Conservation (phyloP, 1,140 invertebrate species). For the Psix sp. region DNA sequence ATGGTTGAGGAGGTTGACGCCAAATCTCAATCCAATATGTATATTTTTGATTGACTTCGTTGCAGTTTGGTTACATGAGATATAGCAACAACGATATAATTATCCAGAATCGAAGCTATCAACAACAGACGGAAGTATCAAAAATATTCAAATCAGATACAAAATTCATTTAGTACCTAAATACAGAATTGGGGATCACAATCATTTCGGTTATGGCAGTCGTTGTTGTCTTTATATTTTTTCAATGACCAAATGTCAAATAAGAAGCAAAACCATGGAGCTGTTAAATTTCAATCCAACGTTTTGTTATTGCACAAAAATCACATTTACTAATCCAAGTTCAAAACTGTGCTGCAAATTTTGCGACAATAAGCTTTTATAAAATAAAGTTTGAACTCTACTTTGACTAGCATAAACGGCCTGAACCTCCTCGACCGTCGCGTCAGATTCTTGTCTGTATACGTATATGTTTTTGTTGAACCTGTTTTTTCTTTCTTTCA, state of each 20-base stretch:
- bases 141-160: background rate
- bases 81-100: too few species aligned
- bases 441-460: constrained; percentile 40
- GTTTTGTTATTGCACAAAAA: constrained; percentile 40
- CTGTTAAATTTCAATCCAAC: background rate
- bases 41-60: constrained; percentile 18
- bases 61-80: too few species aligned
- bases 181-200: too few species aligned
- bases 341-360: constrained; percentile 24
- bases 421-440: constrained; percentile 43
- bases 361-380: background rate
- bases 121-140: too few species aligned
- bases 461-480: constrained; percentile 40
- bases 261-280: too few species aligned
- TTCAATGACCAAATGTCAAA: too few species aligned
- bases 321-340: constrained; percentile 27
- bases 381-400: constrained; percentile 38
- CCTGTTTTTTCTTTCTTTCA: constrained; percentile 14
- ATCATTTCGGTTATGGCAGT: too few species aligned
- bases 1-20: constrained; percentile 46
- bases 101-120: too few species aligned
- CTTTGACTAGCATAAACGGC: constrained; percentile 57
- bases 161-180: too few species aligned
- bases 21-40: constrained; percentile 17
- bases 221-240: too few species aligned